Percentiles rank a stretch among this genome's conserved stretches.
Conservation (phyloP, 2,113 vertebrate genomes). For the Onychostruthus taczanowskii region DNA sequence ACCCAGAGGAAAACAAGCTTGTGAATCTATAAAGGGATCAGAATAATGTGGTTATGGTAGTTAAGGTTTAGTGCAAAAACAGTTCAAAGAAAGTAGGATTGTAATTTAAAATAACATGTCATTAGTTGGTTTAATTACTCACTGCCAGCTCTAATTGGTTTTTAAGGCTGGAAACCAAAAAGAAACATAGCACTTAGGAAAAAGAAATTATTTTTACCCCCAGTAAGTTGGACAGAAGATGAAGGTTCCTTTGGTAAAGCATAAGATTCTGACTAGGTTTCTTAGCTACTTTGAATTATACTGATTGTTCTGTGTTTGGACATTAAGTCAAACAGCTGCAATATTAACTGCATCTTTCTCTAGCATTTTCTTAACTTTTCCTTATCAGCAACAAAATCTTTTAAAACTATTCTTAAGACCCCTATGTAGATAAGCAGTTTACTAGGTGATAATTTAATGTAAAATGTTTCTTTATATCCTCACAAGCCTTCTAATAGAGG, state of each 20-base stretch:
- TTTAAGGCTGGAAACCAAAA: constrained; percentile 59
- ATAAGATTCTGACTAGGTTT: not conserved
- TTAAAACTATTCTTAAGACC: not conserved
- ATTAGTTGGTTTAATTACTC: constrained; percentile 77
- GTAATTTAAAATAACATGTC: constrained; percentile 73
- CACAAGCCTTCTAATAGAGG: not conserved
- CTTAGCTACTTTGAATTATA: not conserved
- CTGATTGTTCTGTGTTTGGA: not conserved
- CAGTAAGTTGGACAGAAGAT: not conserved
- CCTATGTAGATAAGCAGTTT: not conserved
- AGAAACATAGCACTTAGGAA: not conserved
- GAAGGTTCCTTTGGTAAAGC: not conserved
- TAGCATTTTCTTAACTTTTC: not conserved
- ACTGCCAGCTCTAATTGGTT: constrained; percentile 66
- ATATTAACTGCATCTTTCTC: not conserved
- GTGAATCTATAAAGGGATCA: not conserved
- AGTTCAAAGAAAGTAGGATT: constrained; percentile 50
- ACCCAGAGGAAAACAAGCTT: not conserved
- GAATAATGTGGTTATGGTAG: constrained; percentile 29
- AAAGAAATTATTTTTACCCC: constrained; percentile 35
- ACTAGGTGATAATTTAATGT: not conserved
- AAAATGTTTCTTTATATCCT: not conserved
- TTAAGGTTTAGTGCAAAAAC: constrained; percentile 36
- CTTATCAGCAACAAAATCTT: not conserved
- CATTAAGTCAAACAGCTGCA: not conserved